Conservation (phyloP, 2,113 vertebrate species). For the Clarias magur region DNA sequence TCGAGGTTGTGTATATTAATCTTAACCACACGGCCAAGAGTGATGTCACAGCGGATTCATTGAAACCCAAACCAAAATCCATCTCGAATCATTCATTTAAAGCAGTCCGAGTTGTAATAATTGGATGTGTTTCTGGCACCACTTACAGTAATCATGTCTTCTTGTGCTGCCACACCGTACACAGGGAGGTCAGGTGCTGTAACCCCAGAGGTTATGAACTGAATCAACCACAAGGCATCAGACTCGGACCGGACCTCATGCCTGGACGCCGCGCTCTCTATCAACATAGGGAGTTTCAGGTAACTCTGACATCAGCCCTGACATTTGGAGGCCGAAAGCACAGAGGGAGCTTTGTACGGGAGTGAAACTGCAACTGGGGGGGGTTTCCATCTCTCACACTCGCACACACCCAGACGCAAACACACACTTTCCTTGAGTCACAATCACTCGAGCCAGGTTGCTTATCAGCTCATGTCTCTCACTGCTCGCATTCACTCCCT, state of each 20-base stretch:
- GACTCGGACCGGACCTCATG: background rate
- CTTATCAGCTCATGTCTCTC: slow-evolving; percentile 36
- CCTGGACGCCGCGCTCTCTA: background rate
- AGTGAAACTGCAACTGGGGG: slow-evolving; percentile 35
- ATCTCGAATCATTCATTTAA: background rate
- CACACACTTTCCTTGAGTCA: background rate
- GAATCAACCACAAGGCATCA: background rate
- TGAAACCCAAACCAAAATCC: background rate
- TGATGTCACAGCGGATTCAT: background rate
- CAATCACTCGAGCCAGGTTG: background rate
- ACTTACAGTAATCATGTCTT: fast-evolving
- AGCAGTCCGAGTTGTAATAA: background rate
- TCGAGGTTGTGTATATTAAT: background rate
- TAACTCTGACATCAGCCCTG: slow-evolving; percentile 51
- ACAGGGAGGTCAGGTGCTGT: background rate
- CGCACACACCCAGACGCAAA: background rate
- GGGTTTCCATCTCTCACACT: background rate
- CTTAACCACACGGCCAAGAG: background rate
- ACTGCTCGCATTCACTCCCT: slow-evolving; percentile 1
- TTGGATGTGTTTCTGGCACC: background rate
- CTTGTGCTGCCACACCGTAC: background rate
- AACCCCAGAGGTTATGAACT: background rate
- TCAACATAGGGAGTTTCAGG: slow-evolving; percentile 21
- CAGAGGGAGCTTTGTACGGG: slow-evolving; percentile 48
- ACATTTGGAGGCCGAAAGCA: slow-evolving; percentile 43